A percentile compares a stretch with the other conserved stretches of the same genome.
Conservation (phyloP, 2,797 vertebrate species). For the Trichosurus vulpecula region DNA sequence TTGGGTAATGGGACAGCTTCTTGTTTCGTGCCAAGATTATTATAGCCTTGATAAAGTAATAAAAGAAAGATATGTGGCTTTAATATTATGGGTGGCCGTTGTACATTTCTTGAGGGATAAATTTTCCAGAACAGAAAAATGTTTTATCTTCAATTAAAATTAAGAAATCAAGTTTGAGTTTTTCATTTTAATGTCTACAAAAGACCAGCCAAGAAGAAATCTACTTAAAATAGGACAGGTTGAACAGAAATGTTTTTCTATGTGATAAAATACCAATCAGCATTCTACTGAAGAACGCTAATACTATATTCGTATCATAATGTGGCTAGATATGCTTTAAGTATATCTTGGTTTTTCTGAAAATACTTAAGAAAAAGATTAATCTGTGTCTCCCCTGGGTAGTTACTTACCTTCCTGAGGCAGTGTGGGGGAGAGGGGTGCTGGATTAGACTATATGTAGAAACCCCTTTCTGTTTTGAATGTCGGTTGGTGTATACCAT, state of each 20-base stretch:
- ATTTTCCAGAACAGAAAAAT: neutral
- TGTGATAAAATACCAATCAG: neutral
- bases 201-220: neutral
- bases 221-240: neutral
- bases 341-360: neutral
- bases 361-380: neutral
- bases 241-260: neutral
- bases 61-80: neutral
- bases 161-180: neutral
- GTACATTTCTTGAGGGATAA: neutral
- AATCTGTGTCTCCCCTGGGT: neutral
- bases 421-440: rapidly evolving
- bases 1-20: neutral
- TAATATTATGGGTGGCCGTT: neutral
- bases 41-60: neutral
- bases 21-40: neutral
- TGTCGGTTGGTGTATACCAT: neutral
- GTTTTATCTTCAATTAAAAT: neutral
- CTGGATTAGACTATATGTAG: neutral
- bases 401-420: neutral
- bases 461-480: neutral
- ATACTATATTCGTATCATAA: neutral
- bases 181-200: neutral
- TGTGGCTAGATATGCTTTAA: neutral
- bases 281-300: neutral